phyloP scores from a whole-genome alignment of 1,140 invertebrate species.

The Macrosteles quadrilineatus region DNA sequence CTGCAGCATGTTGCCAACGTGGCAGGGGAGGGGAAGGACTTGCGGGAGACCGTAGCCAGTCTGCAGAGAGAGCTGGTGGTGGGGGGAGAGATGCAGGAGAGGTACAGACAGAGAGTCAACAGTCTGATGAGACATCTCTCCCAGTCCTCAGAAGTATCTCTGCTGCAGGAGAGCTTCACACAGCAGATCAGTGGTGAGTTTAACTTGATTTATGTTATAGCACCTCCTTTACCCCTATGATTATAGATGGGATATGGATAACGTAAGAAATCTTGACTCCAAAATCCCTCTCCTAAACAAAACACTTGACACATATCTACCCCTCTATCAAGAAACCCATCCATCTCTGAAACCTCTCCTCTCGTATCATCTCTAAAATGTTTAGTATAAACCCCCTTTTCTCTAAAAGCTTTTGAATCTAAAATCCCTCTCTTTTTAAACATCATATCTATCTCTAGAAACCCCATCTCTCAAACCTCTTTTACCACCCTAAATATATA shows the following conservation, averaged over 20 bases:
- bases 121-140: slow-evolving; percentile 49
- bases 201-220: neutral
- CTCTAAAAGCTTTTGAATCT: too few relatives aligned
- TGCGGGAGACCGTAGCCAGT: slow-evolving; percentile 47
- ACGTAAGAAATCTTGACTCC: neutral
- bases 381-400: too few relatives aligned
- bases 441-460: too few relatives aligned
- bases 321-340: too few relatives aligned
- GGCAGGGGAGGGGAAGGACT: slow-evolving; percentile 47
- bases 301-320: too few relatives aligned
- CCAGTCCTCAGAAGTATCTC: slow-evolving; percentile 50
- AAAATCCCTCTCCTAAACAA: neutral
- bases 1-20: slow-evolving; percentile 48
- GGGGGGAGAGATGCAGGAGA: slow-evolving; percentile 54
- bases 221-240: neutral
- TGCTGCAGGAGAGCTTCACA: slow-evolving; percentile 51
- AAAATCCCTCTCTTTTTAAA: too few relatives aligned
- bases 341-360: too few relatives aligned
- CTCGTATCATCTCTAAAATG: too few relatives aligned
- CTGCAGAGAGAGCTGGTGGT: slow-evolving; percentile 50
- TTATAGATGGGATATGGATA: neutral
- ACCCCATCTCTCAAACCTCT: too few relatives aligned
- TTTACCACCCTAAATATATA: too few relatives aligned
- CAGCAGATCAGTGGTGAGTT: slow-evolving; percentile 50
- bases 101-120: slow-evolving; percentile 53